Conservation (phyloP, 2,113 vertebrate species). For the Grantiella picta region DNA sequence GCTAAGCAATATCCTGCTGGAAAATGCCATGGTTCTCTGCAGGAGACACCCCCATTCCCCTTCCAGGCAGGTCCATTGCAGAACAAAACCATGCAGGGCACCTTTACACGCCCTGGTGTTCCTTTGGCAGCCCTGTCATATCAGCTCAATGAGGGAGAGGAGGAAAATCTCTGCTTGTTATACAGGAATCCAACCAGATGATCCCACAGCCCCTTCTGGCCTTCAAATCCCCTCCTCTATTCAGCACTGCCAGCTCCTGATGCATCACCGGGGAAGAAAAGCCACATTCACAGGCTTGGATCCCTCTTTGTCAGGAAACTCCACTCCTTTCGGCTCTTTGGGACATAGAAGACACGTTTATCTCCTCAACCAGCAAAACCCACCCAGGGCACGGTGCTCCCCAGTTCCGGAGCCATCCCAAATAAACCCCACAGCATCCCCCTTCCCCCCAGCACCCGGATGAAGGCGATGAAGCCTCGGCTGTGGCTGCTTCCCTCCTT, state of each 20-base stretch:
- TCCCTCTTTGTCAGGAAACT: neutral
- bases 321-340: neutral
- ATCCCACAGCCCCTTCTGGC: conserved; percentile 4
- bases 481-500: neutral
- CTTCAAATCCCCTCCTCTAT: neutral
- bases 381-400: accelerated
- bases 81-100: neutral
- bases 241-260: conserved; percentile 14
- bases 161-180: neutral
- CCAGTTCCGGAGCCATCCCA: neutral
- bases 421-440: accelerated
- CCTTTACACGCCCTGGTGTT: neutral
- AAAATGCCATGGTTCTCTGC: neutral
- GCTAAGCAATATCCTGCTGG: neutral
- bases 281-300: neutral
- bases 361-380: neutral
- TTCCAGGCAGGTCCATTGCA: accelerated
- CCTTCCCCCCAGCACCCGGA: neutral
- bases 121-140: neutral
- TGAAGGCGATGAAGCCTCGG: neutral
- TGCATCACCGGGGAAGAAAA: conserved; percentile 8
- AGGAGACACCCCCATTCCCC: neutral
- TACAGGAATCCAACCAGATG: neutral
- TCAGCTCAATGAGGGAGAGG: neutral
- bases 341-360: accelerated